Evolutionary conservation across 1,140 invertebrate species (phyloP).

Genomic region (Drosophila jambulina): DNA sequence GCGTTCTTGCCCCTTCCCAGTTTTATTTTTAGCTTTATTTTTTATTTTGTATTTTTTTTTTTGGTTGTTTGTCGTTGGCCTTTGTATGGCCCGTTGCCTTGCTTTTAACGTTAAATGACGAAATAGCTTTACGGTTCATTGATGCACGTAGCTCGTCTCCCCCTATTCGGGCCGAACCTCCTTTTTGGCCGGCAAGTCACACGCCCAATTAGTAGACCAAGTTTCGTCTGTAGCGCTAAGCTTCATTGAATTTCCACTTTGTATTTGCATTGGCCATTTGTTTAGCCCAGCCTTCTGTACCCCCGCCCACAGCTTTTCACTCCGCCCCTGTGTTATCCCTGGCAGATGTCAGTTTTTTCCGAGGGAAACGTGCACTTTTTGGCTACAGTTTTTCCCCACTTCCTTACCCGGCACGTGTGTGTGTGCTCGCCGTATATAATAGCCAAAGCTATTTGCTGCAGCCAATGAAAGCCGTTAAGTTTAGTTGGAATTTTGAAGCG

Average conservation of each 20-base stretch:
- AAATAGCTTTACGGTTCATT: slow-evolving; percentile 83
- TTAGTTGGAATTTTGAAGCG: slow-evolving; percentile 73
- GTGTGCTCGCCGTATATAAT: slow-evolving; percentile 45
- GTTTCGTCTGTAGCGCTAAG: slow-evolving; percentile 77
- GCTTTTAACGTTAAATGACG: slow-evolving; percentile 83
- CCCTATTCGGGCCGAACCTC: slow-evolving; percentile 3
- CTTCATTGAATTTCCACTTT: slow-evolving; percentile 82
- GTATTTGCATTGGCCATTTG: slow-evolving; percentile 76
- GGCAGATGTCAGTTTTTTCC: slow-evolving; percentile 38
- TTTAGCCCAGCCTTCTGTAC: slow-evolving; percentile 12
- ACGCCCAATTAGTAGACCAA: slow-evolving; percentile 81
- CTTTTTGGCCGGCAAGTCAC: slow-evolving; percentile 61
- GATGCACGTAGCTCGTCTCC: slow-evolving; percentile 70
- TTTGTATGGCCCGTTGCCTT: slow-evolving; percentile 65
- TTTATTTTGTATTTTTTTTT: slow-evolving; percentile 49
- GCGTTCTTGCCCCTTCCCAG: slow-evolving; percentile 52
- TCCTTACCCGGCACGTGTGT: slow-evolving; percentile 11
- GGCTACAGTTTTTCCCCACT: slow-evolving; percentile 66
- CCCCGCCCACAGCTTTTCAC: neutral
- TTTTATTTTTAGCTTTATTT: slow-evolving; percentile 50
- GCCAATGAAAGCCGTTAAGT: slow-evolving; percentile 78
- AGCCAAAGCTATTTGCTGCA: slow-evolving; percentile 67
- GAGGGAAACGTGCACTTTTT: slow-evolving; percentile 57
- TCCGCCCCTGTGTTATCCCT: slow-evolving; percentile 3
- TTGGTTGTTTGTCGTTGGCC: slow-evolving; percentile 49